These are phyloP conservation scores for Exephanes ischioxanthus DNA, from an alignment of 2,888 invertebrate species.

Conservation along the genomic window DNA sequence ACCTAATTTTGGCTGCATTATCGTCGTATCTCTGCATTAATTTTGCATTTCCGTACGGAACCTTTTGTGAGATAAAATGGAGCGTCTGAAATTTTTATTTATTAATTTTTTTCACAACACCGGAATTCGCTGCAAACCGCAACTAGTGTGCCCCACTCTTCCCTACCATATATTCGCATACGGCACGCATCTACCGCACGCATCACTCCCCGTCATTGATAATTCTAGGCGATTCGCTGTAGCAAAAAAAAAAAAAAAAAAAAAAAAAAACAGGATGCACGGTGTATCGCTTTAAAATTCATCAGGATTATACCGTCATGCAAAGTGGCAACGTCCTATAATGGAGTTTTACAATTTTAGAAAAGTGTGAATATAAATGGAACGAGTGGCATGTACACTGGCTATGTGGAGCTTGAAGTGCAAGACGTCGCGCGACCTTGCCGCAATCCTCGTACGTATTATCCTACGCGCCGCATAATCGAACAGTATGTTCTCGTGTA, in stretches of 20 bases:
- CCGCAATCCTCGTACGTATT: constrained; percentile 41
- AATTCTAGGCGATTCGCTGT: background rate
- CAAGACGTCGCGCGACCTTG: constrained; percentile 52
- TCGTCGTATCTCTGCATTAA: no score
- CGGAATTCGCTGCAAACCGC: no score
- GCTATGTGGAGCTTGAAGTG: constrained; percentile 14
- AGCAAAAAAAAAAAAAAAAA: background rate
- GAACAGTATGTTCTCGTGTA: background rate
- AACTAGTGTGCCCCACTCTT: no score
- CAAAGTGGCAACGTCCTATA: background rate
- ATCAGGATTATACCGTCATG: background rate
- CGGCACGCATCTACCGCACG: background rate
- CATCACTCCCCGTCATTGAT: background rate
- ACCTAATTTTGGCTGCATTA: no score
- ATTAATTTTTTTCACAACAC: no score
- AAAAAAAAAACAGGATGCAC: constrained; percentile 18
- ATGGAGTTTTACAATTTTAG: background rate
- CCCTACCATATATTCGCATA: no score
- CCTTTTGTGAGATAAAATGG: no score
- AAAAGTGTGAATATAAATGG: background rate
- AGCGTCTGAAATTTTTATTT: no score
- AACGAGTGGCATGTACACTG: background rate
- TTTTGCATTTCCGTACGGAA: no score
- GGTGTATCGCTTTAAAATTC: background rate
- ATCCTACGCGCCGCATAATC: constrained; percentile 44